These are phyloP conservation scores for Drosophila kuntzei DNA, from an alignment of 2,888 invertebrate genomes.

Conservation along the genomic window DNA sequence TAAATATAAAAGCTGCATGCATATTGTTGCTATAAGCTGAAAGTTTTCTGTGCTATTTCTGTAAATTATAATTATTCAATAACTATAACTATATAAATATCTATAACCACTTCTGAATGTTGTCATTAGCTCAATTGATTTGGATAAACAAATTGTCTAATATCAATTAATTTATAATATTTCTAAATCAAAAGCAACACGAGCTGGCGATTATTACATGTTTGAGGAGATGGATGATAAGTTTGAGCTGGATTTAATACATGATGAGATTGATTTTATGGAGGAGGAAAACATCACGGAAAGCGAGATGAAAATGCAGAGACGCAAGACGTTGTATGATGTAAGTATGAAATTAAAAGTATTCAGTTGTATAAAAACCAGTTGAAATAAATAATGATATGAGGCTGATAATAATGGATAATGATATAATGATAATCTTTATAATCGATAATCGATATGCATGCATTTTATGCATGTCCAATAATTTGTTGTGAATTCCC, in stretches of 20 bases:
- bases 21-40: conserved; percentile 43
- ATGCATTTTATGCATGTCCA: conserved; percentile 56
- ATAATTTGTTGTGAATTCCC: conserved; percentile 59
- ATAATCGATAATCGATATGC: conserved; percentile 25
- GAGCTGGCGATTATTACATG: conserved; percentile 99
- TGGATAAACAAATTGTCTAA: conserved; percentile 6
- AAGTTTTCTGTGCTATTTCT: conserved; percentile 42
- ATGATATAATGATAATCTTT: not conserved
- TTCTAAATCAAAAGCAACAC: conserved; percentile 89
- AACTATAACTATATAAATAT: conserved; percentile 16
- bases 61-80: conserved; percentile 38
- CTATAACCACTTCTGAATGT: conserved; percentile 63
- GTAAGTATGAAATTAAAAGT: conserved; percentile 72
- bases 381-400: not conserved
- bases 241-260: conserved; percentile 89
- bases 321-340: conserved; percentile 84
- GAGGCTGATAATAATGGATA: too few relatives aligned
- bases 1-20: conserved; percentile 61
- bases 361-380: not conserved
- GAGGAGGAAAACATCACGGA: conserved; percentile 83
- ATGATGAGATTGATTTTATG: conserved; percentile 87
- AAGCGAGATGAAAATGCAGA: conserved; percentile 84
- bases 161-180: not conserved
- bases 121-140: conserved; percentile 23
- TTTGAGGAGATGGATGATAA: conserved; percentile 97